A percentile compares a stretch with the other conserved stretches of the same genome.
These are phyloP conservation scores for Mastigias papua DNA, from an alignment of 30 jellyfish, hydroid and myxozoan species.

Conservation along the genomic window DNA sequence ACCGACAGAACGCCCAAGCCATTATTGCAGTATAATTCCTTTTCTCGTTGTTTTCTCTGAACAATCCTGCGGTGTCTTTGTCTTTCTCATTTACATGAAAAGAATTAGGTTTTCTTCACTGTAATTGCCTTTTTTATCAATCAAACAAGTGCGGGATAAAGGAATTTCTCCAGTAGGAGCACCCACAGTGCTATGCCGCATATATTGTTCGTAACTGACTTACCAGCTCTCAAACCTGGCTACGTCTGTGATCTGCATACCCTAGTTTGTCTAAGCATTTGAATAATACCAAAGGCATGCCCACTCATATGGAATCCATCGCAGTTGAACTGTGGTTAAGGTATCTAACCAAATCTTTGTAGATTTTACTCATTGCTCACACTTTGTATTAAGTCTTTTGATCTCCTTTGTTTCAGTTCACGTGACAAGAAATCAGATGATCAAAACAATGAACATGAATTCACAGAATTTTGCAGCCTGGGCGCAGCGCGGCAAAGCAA, in stretches of 20 bases:
- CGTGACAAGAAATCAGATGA: conserved; percentile 65
- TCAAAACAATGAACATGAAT: conserved; percentile 37
- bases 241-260: conserved; percentile 13
- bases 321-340: conserved; percentile 44
- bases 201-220: conserved; percentile 22
- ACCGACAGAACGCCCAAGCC: conserved; percentile 23
- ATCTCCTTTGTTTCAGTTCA: conserved; percentile 39
- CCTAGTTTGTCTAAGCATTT: conserved; percentile 46
- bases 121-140: conserved; percentile 69
- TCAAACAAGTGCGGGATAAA: conserved; percentile 69
- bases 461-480: conserved; percentile 56
- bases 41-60: conserved; percentile 54
- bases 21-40: conserved; percentile 33
- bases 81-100: conserved; percentile 63
- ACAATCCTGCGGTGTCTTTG: conserved; percentile 79
- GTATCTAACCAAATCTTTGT: conserved; percentile 34
- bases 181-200: conserved; percentile 56
- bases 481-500: background rate
- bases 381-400: conserved; percentile 29
- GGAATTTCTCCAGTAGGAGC: conserved; percentile 35
- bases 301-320: conserved; percentile 22
- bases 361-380: conserved; percentile 30
- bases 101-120: conserved; percentile 65
- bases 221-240: conserved; percentile 14
- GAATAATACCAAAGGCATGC: conserved; percentile 38